Evolutionary conservation across 2,888 invertebrate species (phyloP), one percentile per base, ranked within the genome.

Genomic region (Tipula unca): DNA sequence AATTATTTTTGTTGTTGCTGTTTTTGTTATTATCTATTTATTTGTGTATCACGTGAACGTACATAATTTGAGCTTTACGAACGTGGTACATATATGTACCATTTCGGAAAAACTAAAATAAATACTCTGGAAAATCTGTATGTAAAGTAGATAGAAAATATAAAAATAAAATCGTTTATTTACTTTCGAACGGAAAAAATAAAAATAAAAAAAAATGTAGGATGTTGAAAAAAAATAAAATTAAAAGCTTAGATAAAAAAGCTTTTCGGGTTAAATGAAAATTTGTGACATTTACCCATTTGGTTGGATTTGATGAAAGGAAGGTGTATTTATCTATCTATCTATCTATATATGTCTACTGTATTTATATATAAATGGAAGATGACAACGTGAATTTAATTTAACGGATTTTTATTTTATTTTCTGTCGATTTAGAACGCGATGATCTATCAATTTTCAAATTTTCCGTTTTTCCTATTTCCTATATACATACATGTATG

Each of bases 211-310:
- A 69, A 69, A 69, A 17, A 48, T 48, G n/a, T n/a, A n/a, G n/a
- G n/a, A n/a, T n/a, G n/a, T n/a, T n/a, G n/a, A n/a, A n/a, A n/a
- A n/a, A n/a, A 54, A 54, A 20, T 17, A 69, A 69, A 20, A 69
- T 69, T 69, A 69, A 69, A 69, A 69, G 69, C 69, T 69, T 69
- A 69, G 69, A 69, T 69, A 25, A 69, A n/a, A 69, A 69, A 69
- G 69, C 69, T 69, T 69, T 25, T 69, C 69, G 69, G 20, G 8
- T n/a, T 69, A 69, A 69, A 69, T 69, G 69, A 69, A 69, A 69
- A 69, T 69, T 69, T 69, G 69, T 69, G 69, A 69, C 25, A 69
- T 69, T 69, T 25, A 25, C 69, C 69, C 69, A 10, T 69, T 69
- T 69, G 69, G 69, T 25, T 69, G 69, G 25, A 14, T 69, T 25